Percentiles rank a stretch among this genome's conserved stretches.
These are phyloP conservation scores for Stomatorhinus ivindoensis DNA, from an alignment of 2,113 vertebrate species.

Conservation along the genomic window DNA sequence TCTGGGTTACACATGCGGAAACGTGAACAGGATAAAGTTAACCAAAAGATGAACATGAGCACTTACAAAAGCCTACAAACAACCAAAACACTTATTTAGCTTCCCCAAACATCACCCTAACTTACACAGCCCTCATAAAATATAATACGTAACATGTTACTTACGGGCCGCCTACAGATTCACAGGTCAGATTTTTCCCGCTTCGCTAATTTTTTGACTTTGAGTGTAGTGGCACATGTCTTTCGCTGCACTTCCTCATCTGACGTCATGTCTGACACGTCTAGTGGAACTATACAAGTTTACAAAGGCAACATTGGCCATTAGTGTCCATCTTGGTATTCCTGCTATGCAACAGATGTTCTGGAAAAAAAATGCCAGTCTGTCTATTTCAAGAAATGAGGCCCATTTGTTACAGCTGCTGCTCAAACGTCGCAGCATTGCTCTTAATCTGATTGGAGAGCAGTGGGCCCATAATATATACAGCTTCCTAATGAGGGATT, in stretches of 20 bases:
- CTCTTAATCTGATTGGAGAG: background rate
- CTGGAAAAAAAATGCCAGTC: background rate
- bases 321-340: slow-evolving; percentile 15
- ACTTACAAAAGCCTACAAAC: background rate
- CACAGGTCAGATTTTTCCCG: background rate
- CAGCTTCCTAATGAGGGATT: background rate
- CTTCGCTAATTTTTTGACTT: background rate
- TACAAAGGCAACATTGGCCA: background rate
- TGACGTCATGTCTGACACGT: background rate
- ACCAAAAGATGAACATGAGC: background rate
- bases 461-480: background rate
- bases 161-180: background rate
- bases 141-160: background rate
- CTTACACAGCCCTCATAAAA: background rate
- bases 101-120: background rate
- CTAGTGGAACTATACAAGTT: background rate
- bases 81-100: background rate
- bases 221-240: background rate
- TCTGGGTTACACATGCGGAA: background rate
- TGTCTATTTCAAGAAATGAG: slow-evolving; percentile 3
- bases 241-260: background rate
- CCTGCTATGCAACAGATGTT: slow-evolving; percentile 25
- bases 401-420: slow-evolving; percentile 11
- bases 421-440: background rate
- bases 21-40: background rate